Base-by-base conservation (phyloP, 2,797 vertebrate species). In the Tinamus major region DNA sequence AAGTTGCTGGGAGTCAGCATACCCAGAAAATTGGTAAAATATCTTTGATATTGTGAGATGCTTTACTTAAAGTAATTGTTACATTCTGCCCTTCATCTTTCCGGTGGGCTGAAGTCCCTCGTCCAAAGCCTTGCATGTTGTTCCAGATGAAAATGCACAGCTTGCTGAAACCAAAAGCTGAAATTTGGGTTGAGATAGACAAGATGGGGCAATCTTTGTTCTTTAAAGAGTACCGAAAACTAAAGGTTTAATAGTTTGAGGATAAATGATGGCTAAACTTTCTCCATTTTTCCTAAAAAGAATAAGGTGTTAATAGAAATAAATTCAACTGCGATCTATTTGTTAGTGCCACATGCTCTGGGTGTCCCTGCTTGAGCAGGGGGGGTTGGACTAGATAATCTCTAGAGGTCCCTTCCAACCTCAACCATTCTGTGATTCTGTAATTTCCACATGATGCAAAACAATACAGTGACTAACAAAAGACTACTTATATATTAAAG, bases 221-320 rank as follows among this genome's bases (percentile, higher is more conserved):
- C 19, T 53, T 81, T 39, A 31, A 56, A 76, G 33, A 62, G 18
- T 18, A 61, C 29, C 26, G 56, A 35, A 26, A 75, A 13, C 31
- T 51, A 10, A 46, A 72, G 8, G 6, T 16, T 56, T 3, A n/a
- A 31, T 1, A 1, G 16, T 53, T 5, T 46, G 24, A 24, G 13
- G 85, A 56, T 19, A 44, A 68, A 20, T 11, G 59, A 27, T 14
- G 11, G 1, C 29, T 83, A 37, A 37, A 84, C n/a, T 31, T 1
- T 67, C 13, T 70, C 21, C 1, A 9, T 65, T 87, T 79, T 21
- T 11, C 14, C n/a, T n/a, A 18, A 80, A 39, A 4, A 11, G 17
- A 49, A 21, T 27, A 27, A 63, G 9, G 39, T 71, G 39, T 18
- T 63, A 71, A 68, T 3, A 61, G 27, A 33, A 13, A 39, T 31